Evolutionary conservation across 2,888 invertebrate genomes (phyloP).

Genomic region (Cylloceria caligata): DNA sequence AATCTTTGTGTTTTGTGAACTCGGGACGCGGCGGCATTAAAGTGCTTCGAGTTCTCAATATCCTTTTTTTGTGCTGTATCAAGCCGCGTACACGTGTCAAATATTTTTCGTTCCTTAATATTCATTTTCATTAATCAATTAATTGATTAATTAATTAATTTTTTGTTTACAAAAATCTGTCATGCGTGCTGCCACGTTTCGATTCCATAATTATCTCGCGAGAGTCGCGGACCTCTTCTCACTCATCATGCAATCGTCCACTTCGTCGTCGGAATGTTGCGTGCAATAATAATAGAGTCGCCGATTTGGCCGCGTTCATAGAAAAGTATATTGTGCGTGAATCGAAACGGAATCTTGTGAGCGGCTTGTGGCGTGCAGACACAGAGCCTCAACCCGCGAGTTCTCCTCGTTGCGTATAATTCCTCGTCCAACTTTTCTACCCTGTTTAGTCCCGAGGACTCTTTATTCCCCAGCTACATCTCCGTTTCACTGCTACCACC

Average conservation of each 20-base stretch:
- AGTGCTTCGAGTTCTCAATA: conserved; percentile 22
- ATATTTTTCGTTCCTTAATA: conserved; percentile 1
- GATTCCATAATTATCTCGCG: conserved; percentile 39
- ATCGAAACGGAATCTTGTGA: conserved; percentile 69
- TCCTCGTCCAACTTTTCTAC: conserved; percentile 71
- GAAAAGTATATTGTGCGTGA: conserved; percentile 75
- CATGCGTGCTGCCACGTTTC: conserved; percentile 42
- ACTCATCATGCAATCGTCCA: conserved; percentile 34
- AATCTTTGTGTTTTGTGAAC: conserved; percentile 34
- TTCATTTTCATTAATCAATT: not conserved
- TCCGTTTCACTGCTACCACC: conserved; percentile 14
- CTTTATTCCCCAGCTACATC: conserved; percentile 20
- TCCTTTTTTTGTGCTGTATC: conserved; percentile 34
- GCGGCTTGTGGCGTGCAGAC: conserved; percentile 40
- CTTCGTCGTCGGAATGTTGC: conserved; percentile 69
- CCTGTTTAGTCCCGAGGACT: conserved; percentile 81
- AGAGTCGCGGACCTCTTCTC: conserved; percentile 17
- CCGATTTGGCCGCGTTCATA: conserved; percentile 56
- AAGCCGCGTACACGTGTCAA: conserved; percentile 16
- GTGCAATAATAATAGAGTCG: conserved; percentile 62
- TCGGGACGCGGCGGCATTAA: conserved; percentile 20
- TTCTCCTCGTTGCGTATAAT: conserved; percentile 5
- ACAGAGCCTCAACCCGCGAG: conserved; percentile 19
- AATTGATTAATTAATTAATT: too few species aligned
- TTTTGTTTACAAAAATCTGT: conserved; percentile 34